These are phyloP conservation scores for Lophotriccus pileatus DNA, from an alignment of 2,797 vertebrate genomes.

Conservation along the genomic window DNA sequence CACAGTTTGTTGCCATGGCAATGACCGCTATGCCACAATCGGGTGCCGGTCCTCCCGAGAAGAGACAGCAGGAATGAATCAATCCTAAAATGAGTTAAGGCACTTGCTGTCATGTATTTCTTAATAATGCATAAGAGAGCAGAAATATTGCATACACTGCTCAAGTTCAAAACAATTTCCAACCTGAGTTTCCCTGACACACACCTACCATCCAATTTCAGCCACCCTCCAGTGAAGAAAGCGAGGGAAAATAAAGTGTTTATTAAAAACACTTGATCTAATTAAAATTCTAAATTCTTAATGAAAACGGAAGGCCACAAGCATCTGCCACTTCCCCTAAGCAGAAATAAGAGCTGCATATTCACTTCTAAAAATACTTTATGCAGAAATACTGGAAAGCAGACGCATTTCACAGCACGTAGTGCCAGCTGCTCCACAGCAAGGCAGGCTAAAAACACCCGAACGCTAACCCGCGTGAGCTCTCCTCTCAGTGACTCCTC, in stretches of 20 bases:
- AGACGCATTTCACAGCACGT: background rate
- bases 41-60: fast-evolving
- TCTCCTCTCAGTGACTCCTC: background rate
- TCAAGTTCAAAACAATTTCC: background rate
- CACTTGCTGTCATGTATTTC: background rate
- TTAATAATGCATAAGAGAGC: background rate
- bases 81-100: constrained; percentile 10
- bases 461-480: background rate
- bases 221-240: background rate
- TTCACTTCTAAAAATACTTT: constrained; percentile 38
- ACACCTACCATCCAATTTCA: background rate
- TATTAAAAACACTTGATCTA: constrained; percentile 8
- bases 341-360: background rate
- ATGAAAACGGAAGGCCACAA: background rate
- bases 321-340: background rate
- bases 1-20: constrained; percentile 49
- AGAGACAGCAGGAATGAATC: background rate
- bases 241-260: background rate
- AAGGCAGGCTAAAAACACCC: background rate
- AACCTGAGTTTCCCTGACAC: background rate
- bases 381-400: constrained; percentile 50
- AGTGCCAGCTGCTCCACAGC: constrained; percentile 52
- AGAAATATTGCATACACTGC: background rate
- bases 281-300: constrained; percentile 25
- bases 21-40: background rate